Base-by-base conservation (phyloP, 53 echinoderm and acorn worm species). In the Temnopleurus reevesii region DNA sequence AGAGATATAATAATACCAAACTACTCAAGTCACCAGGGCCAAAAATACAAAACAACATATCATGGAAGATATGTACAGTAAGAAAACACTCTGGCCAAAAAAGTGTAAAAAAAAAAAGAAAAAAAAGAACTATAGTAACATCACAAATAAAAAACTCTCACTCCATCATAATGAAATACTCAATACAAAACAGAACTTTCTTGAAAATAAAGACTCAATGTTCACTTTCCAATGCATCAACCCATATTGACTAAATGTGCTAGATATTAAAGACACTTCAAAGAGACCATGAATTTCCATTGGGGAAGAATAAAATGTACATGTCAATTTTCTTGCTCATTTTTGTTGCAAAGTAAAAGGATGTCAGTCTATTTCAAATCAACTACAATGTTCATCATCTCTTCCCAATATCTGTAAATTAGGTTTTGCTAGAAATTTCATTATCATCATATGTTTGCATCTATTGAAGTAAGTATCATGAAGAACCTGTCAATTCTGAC, bases 1-100 rank as follows among this genome's bases (percentile, higher is more conserved):
- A 79, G 79, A 79, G 79, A 79, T 79, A 79, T 79, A 71, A 64
- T 64, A 65, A 79, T 79, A 79, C 46, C 19, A 71, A 36, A 79
- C 49, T 49, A 79, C 29, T 46, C 9, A 47, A 26, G 24, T 46
- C 79, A 79, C 49, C 79, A 79, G 47, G 79, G 79, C 79, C 79
- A 79, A 79, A 71, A 41, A 41, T 71, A 71, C 71, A 71, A 41
- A n/a, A 79, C 79, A 79, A 13, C 79, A 49, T 49, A 49, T 49
- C 79, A 46, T 49, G 79, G 30, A 79, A 79, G 49, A 79, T 47
- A 79, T 28, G 46, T 79, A 79, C 79, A 79, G 17, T 79, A 45
- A 79, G 79, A 79, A 79, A 76, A 79, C 30, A 49, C 36, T 79
- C 79, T 79, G 49, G 79, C 79, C 45, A 79, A 47, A 76, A 15